Evolutionary conservation across 2,797 vertebrate genomes (phyloP).

Genomic region (Gorsachius magnificus): DNA sequence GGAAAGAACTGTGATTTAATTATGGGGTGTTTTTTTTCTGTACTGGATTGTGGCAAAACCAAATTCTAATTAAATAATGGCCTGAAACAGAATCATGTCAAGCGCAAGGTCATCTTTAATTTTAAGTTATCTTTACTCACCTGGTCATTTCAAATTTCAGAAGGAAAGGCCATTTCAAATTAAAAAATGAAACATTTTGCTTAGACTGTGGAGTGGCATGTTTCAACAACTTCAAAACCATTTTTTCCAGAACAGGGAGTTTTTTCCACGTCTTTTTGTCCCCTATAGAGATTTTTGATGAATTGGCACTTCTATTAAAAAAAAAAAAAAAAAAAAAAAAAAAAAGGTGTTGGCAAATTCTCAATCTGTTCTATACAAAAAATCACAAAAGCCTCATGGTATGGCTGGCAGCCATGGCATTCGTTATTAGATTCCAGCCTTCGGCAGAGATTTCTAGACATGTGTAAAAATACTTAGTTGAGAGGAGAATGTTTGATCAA

Average conservation of each 20-base stretch:
- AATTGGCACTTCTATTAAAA: background rate
- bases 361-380: constrained; percentile 23
- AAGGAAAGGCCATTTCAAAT: background rate
- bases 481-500: background rate
- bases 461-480: background rate
- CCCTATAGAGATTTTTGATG: background rate
- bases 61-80: background rate
- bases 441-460: background rate
- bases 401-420: background rate
- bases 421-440: background rate
- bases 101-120: background rate
- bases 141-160: background rate
- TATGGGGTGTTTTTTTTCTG: background rate
- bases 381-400: background rate
- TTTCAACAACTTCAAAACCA: background rate
- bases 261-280: background rate
- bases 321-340: background rate
- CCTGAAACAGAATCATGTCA: background rate
- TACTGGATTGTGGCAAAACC: background rate
- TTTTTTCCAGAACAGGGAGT: background rate
- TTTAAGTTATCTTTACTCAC: background rate
- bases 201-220: background rate
- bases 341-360: background rate
- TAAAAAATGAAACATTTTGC: background rate
- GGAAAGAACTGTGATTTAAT: background rate